Percentiles rank a stretch among this genome's conserved stretches.
phyloP scores from a whole-genome alignment of 1,140 invertebrate species.

The Tribolium madens region DNA sequence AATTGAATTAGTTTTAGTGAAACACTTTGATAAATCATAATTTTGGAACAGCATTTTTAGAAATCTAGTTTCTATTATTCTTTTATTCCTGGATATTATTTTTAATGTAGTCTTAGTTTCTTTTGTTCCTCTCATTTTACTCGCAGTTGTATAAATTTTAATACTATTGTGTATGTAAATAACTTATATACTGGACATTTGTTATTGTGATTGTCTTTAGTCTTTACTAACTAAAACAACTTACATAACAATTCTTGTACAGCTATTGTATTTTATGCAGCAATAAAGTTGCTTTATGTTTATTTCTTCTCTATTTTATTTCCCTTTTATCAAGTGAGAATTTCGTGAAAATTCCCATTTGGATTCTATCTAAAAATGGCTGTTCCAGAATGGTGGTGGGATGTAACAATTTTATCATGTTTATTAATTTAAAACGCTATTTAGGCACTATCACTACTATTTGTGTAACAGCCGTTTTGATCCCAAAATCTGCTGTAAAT shows the following conservation, averaged over 20 bases:
- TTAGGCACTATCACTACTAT: constrained; percentile 22
- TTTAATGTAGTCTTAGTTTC: constrained; percentile 38
- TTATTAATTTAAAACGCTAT: constrained; percentile 6
- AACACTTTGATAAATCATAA: constrained; percentile 4
- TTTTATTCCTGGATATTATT: constrained; percentile 34
- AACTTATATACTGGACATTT: constrained; percentile 43
- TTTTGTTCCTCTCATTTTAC: constrained; percentile 37
- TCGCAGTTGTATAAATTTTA: background rate
- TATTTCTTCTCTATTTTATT: constrained; percentile 53
- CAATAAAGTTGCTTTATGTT: constrained; percentile 66
- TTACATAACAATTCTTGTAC: constrained; percentile 55
- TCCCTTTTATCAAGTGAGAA: constrained; percentile 44
- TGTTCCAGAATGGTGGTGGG: constrained; percentile 62
- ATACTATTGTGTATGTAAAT: constrained; percentile 46
- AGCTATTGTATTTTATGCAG: constrained; percentile 62
- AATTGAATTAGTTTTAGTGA: background rate
- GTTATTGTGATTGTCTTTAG: constrained; percentile 56
- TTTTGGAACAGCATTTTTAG: constrained; percentile 64
- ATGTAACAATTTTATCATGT: background rate
- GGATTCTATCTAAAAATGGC: constrained; percentile 64
- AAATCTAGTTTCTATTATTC: constrained; percentile 49
- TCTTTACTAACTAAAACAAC: constrained; percentile 52
- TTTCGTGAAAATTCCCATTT: constrained; percentile 1
- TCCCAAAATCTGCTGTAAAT: constrained; percentile 19
- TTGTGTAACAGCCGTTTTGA: constrained; percentile 20